Conservation (phyloP, 2,113 vertebrate species). For the Sinosuthora webbiana region DNA sequence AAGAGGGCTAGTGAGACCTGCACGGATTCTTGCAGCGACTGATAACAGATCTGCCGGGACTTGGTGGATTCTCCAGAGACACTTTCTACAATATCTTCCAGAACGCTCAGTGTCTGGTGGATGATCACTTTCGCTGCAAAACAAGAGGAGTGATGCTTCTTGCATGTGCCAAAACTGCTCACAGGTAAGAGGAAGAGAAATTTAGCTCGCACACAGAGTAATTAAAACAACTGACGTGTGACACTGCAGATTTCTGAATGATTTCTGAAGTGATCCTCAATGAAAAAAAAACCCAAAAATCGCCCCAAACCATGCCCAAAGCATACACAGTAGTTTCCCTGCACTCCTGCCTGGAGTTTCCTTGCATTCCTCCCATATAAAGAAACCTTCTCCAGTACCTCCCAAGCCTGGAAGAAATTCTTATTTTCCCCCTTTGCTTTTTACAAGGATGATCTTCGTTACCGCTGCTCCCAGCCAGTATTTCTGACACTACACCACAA, state of each 20-base stretch:
- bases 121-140: conserved; percentile 88
- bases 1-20: conserved; percentile 96
- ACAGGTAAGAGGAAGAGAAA: background rate
- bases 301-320: background rate
- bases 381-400: background rate
- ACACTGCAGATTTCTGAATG: background rate
- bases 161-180: background rate
- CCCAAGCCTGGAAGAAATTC: background rate
- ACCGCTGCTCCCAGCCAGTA: fast-evolving
- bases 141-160: conserved; percentile 1
- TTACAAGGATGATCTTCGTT: background rate
- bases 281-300: background rate
- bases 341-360: background rate
- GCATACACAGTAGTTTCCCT: background rate
- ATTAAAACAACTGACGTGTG: background rate
- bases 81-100: conserved; percentile 92
- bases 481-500: background rate
- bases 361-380: background rate
- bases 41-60: conserved; percentile 97
- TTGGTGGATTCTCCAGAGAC: conserved; percentile 95
- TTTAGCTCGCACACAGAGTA: background rate
- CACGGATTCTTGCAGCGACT: conserved; percentile 95
- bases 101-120: conserved; percentile 90
- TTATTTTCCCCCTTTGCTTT: background rate
- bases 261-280: background rate